Conservation (phyloP, 2,113 vertebrate genomes). For the Edolisoma coerulescens region DNA sequence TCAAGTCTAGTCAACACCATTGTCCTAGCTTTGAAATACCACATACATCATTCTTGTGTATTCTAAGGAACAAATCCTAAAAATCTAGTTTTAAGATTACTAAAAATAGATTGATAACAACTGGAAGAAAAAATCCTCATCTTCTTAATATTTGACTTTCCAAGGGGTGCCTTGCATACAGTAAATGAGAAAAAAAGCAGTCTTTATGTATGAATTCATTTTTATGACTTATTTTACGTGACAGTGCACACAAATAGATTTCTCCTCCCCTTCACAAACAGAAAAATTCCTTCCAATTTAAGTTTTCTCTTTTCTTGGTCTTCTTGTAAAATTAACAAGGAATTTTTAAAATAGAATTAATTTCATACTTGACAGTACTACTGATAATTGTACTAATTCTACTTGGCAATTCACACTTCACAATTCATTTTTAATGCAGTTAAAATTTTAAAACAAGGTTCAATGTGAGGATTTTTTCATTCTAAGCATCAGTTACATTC, state of each 20-base stretch:
- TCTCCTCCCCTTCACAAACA: not conserved
- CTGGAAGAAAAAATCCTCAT: not conserved
- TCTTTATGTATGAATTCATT: not conserved
- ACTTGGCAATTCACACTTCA: not conserved
- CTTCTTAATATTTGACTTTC: not conserved
- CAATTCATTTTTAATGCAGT: not conserved
- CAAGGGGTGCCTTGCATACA: not conserved
- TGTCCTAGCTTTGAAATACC: not conserved
- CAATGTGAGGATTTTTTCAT: not conserved
- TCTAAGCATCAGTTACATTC: not conserved
- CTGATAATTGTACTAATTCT: not conserved
- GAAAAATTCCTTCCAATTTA: not conserved
- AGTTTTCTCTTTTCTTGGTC: not conserved
- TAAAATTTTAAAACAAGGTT: not conserved
- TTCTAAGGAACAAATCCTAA: not conserved
- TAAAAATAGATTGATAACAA: not conserved
- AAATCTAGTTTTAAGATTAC: not conserved
- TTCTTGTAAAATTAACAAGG: not conserved
- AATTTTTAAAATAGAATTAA: not conserved
- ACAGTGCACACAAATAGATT: not conserved
- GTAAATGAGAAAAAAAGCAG: not conserved
- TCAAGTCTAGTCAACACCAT: not conserved
- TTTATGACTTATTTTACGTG: not conserved
- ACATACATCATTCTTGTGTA: not conserved
- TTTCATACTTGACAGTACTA: not conserved